Evolutionary conservation across 2,888 invertebrate genomes (phyloP), one percentile per base, ranked within the genome.

Genomic region (Parnassius smintheus): DNA sequence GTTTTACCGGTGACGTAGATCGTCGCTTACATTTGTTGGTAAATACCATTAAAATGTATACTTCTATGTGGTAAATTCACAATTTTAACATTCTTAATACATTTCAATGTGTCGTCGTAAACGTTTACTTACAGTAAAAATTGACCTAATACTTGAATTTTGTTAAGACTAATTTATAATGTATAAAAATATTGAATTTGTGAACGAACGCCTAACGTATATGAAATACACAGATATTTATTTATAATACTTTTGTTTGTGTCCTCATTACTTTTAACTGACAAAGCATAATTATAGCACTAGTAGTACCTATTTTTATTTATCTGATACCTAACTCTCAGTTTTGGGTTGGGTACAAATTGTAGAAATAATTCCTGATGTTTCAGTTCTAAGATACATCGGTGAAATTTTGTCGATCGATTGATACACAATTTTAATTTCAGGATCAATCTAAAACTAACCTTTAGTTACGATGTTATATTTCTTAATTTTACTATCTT

Each of bases 341-440:
- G 71, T 66, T 68, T 60, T 70, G 68, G 69, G 80, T 76, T 79
- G 78, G 75, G 71, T 77, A 77, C 75, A 78, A 73, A 69, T 75
- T 81, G 76, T 81, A 77, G 78, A 77, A 77, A 70, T 73, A 71
- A 74, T 77, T 72, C 62, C 75, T 78, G 86, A 78, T 82, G 85
- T 81, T 78, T 88, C 88, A 66, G 85, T 89, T 89, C 80, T 88
- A 85, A 86, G 89, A 87, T 72, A 70, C 85, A 75, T 83, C 84
- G 77, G 79, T 66, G 70, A 75, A 72, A 73, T 66, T 62, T 69
- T 76, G 77, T 80, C 79, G 66, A 75, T 82, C 77, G 75, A 84
- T 88, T 85, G 76, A 85, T 88, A 89, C 89, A 90, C 90, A 90
- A 90, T 90, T 90, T 79, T 87, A 87, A 87, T 86, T 82, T 76